Percentiles rank a stretch among this genome's conserved stretches.
Evolutionary conservation across 1,140 invertebrate genomes (phyloP).

Genomic region (Drosophila yakuba): DNA sequence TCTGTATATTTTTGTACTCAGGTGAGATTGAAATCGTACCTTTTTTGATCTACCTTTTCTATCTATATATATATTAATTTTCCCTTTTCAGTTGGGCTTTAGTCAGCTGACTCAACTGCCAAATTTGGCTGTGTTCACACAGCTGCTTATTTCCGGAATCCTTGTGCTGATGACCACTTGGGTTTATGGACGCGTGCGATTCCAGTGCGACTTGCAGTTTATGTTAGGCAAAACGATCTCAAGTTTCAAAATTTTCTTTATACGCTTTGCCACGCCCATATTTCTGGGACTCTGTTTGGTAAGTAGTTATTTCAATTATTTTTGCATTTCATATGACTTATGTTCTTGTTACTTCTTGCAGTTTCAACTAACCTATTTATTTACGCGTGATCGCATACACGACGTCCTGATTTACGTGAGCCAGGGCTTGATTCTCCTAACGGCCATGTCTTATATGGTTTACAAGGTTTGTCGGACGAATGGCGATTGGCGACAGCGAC

Average conservation of each 20-base stretch:
- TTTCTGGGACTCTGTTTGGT: slow-evolving; percentile 66
- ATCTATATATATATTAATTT: neutral
- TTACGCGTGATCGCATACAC: slow-evolving; percentile 30
- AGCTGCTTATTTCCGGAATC: slow-evolving; percentile 89
- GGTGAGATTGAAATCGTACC: slow-evolving; percentile 16
- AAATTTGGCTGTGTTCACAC: slow-evolving; percentile 90
- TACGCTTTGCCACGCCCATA: slow-evolving; percentile 74
- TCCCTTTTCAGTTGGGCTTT: slow-evolving; percentile 59
- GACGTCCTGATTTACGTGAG: slow-evolving; percentile 54
- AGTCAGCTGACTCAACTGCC: slow-evolving; percentile 59
- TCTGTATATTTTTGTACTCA: slow-evolving; percentile 79
- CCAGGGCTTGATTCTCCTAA: slow-evolving; percentile 60
- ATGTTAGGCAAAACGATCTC: slow-evolving; percentile 91
- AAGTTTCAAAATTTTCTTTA: slow-evolving; percentile 72
- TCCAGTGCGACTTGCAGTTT: slow-evolving; percentile 90
- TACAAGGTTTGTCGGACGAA: slow-evolving; percentile 70
- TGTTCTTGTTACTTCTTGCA: slow-evolving; percentile 10
- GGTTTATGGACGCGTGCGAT: slow-evolving; percentile 90
- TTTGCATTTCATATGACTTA: neutral
- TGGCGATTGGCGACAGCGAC: slow-evolving; percentile 55
- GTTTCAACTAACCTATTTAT: slow-evolving; percentile 47
- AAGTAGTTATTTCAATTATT: neutral
- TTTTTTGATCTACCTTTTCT: neutral
- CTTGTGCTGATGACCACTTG: slow-evolving; percentile 90
- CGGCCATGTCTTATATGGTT: slow-evolving; percentile 65